Conservation (phyloP, 2,888 invertebrate species). For the Antheraea assamensis region DNA sequence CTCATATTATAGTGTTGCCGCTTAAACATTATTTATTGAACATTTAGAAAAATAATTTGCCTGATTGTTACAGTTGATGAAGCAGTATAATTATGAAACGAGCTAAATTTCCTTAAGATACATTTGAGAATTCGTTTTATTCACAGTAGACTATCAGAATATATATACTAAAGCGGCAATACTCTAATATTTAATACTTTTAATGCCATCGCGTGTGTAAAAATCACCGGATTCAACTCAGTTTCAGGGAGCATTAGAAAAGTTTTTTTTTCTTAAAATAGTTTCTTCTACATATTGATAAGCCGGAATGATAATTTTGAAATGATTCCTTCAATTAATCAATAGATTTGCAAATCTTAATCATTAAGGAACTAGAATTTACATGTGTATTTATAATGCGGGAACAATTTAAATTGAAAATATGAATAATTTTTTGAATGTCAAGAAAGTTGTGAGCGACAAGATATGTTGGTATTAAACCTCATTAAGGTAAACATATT, state of each 20-base stretch:
- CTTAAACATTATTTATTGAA: neutral
- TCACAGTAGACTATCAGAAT: neutral
- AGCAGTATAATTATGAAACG: neutral
- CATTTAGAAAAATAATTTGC: neutral
- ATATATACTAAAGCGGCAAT: too few species aligned
- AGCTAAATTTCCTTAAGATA: neutral
- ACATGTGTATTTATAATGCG: neutral
- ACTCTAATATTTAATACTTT: neutral
- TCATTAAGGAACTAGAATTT: neutral
- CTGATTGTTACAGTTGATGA: too few species aligned
- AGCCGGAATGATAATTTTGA: constrained; percentile 9
- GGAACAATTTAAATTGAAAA: neutral
- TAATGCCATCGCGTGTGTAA: neutral
- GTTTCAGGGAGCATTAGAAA: neutral
- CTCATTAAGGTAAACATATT: neutral
- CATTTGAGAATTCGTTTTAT: neutral
- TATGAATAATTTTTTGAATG: neutral
- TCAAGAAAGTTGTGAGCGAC: neutral
- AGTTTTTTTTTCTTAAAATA: neutral
- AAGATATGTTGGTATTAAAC: neutral
- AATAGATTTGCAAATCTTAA: neutral
- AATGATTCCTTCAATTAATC: neutral
- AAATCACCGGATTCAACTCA: neutral
- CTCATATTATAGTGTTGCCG: neutral
- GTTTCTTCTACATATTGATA: constrained; percentile 3